A percentile compares a stretch with the other conserved stretches of the same genome.
phyloP scores from a whole-genome alignment of 2,113 vertebrate genomes.

The Melospiza georgiana region DNA sequence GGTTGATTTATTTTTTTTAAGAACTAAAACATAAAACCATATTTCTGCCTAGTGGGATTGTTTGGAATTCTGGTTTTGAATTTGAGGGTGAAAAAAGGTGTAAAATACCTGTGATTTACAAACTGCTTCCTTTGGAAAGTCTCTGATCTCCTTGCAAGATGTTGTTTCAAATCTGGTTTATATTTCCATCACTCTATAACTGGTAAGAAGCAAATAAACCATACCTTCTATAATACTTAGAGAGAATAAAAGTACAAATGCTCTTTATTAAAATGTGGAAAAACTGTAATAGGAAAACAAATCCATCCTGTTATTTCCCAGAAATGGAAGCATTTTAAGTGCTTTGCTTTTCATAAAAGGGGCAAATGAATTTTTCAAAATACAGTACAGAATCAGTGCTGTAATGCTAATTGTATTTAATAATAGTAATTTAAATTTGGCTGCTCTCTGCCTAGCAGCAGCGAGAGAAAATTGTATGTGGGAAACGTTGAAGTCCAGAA shows the following conservation, averaged over 20 bases:
- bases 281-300: conserved; percentile 8
- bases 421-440: conserved; percentile 64
- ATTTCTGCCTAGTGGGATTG: not conserved
- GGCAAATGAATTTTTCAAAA: conserved; percentile 23
- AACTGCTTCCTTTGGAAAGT: not conserved
- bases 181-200: not conserved
- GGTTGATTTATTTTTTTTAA: not conserved
- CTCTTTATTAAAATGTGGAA: conserved; percentile 25
- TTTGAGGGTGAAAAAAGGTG: not conserved
- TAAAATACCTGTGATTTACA: conserved; percentile 20
- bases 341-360: conserved; percentile 3
- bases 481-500: conserved; percentile 20
- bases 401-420: conserved; percentile 63
- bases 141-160: conserved; percentile 1
- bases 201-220: not conserved
- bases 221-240: not conserved
- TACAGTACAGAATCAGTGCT: conserved; percentile 28
- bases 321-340: not conserved
- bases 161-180: conserved; percentile 11
- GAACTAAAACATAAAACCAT: not conserved
- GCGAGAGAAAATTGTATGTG: not conserved
- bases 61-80: not conserved
- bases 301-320: conserved; percentile 9
- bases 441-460: conserved; percentile 20
- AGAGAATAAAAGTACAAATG: not conserved